Evolutionary conservation across 53 echinoderm and acorn worm species (phyloP), one percentile per base, ranked within the genome.

Genomic region (Pentamera pediparva): DNA sequence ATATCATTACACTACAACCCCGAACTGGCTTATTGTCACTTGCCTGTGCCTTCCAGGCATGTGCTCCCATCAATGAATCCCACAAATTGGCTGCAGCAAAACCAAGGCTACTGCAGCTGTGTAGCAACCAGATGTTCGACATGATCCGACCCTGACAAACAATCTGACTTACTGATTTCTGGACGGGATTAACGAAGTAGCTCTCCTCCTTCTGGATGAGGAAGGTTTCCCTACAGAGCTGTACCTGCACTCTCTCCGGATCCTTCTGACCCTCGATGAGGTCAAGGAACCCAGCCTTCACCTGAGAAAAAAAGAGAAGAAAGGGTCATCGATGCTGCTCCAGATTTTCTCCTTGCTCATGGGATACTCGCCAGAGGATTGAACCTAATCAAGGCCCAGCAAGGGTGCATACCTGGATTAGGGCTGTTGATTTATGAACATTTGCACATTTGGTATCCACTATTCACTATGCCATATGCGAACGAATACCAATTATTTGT

Each of bases 271-370:
- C 86, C 38, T 87, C 87, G 33, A 81, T 85, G 59, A 94, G 54
- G 65, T 77, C 87, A 45, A 94, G 79, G 55, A 87, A 94, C 26
- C 95, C 95, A 22, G 90, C 90, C 81, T 94, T 94, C 76, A 91
- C 95, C 95, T 94, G 82, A 18, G 2, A 40, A 60, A 11, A 19
- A n/a, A 49, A 62, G 35, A 4, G 35, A 4, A 62, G 13, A 56
- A 48, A 74, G n/a, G 33, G n/a, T 31, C 26, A 29, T 62, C n/a
- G n/a, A n/a, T n/a, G n/a, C n/a, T 21, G 8, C 18, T 18, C 11
- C 47, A 45, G 47, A 11, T 45, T 18, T 45, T 45, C 11, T 18
- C 47, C 11, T 45, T 45, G n/a, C n/a, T n/a, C n/a, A n/a, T n/a
- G n/a, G n/a, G n/a, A n/a, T n/a, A n/a, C n/a, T n/a, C n/a, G n/a